These are phyloP conservation scores for Podarcis cretensis DNA, from an alignment of 2,113 vertebrate species.

Conservation along the genomic window DNA sequence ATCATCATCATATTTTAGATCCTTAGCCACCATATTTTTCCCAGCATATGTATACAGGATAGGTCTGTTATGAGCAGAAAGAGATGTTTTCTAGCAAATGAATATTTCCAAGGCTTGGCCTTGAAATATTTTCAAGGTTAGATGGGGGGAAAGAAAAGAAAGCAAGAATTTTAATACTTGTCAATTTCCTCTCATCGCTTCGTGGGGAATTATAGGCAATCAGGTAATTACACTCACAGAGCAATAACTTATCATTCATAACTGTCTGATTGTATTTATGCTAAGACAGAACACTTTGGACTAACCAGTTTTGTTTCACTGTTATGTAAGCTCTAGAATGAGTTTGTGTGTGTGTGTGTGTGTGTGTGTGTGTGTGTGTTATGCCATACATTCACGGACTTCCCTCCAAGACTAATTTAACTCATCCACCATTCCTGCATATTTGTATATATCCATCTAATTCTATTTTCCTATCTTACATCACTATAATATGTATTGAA, in stretches of 20 bases:
- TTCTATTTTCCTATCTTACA: too few species aligned
- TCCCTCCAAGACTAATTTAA: too few species aligned
- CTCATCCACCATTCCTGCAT: too few species aligned
- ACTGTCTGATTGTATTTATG: background rate
- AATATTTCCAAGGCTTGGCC: conserved; percentile 24
- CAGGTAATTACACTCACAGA: background rate
- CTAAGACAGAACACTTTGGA: background rate
- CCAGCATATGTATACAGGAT: conserved; percentile 27
- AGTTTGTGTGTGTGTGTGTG: too few species aligned
- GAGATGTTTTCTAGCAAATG: conserved; percentile 53
- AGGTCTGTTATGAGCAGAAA: conserved; percentile 48
- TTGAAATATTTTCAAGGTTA: background rate
- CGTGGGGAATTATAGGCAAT: background rate
- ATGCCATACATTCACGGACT: too few species aligned
- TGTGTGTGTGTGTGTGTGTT: too few species aligned
- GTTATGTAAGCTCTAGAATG: background rate
- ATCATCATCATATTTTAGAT: too few species aligned
- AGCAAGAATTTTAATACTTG: background rate
- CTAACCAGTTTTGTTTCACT: background rate
- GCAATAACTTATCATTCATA: background rate
- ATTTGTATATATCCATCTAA: too few species aligned
- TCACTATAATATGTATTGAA: too few species aligned
- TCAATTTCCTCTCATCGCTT: background rate
- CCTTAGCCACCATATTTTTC: too few species aligned
- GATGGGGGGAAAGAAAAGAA: background rate